Conservation (phyloP, 2,113 vertebrate genomes). For the Actinemys pallida region DNA sequence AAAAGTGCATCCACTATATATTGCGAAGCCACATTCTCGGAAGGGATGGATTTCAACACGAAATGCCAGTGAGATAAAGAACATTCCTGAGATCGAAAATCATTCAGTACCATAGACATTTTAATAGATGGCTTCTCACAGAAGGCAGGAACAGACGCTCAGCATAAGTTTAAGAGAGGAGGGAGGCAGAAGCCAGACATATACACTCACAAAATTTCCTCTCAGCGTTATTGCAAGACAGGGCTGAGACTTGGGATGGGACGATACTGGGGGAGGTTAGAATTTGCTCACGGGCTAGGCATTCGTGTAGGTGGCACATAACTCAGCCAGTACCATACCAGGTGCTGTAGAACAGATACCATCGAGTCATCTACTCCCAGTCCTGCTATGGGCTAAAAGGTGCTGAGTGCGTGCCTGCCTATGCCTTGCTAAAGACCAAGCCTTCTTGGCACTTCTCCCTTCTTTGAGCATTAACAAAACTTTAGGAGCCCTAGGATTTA, state of each 20-base stretch:
- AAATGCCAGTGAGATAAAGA: background rate
- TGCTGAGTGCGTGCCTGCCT: background rate
- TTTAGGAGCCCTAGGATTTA: background rate
- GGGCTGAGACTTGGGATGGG: background rate
- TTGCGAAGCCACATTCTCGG: background rate
- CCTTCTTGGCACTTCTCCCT: conserved; percentile 32
- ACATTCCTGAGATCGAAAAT: background rate
- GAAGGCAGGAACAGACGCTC: background rate
- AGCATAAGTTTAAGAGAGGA: background rate
- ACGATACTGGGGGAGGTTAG: background rate
- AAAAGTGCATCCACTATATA: background rate
- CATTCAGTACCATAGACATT: background rate
- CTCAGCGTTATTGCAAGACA: background rate
- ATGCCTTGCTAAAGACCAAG: conserved; percentile 7
- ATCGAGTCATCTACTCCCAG: background rate
- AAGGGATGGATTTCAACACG: background rate
- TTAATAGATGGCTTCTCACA: background rate
- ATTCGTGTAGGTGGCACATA: conserved; percentile 41
- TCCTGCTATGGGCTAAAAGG: background rate
- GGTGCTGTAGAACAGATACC: background rate
- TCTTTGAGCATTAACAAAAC: conserved; percentile 20
- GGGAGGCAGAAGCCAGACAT: background rate
- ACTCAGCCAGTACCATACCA: background rate
- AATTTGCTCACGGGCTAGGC: conserved; percentile 34
- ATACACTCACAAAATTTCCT: background rate